These are phyloP conservation scores for Fregetta grallaria DNA, from an alignment of 2,113 vertebrate genomes.

Conservation along the genomic window DNA sequence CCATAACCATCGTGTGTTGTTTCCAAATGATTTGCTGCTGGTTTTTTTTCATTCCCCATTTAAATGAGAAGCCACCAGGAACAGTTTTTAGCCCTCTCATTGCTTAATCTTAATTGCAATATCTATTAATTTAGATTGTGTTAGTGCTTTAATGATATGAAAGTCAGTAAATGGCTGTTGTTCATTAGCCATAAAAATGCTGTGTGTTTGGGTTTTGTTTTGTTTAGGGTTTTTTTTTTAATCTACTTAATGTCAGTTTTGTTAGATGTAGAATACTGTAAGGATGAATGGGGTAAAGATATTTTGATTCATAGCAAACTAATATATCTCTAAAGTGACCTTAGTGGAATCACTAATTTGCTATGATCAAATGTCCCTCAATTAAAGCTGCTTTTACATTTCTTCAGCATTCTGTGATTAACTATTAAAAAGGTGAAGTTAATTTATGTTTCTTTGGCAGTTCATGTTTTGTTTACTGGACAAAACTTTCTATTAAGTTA, in stretches of 20 bases:
- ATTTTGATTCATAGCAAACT: conserved; percentile 38
- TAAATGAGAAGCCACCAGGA: conserved; percentile 39
- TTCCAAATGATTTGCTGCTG: neutral
- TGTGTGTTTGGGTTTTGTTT: neutral
- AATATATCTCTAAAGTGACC: conserved; percentile 36
- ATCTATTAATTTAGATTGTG: conserved; percentile 63
- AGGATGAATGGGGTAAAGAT: neutral
- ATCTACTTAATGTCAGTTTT: conserved; percentile 35
- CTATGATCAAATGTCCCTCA: conserved; percentile 21
- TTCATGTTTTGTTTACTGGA: neutral
- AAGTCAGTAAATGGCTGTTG: conserved; percentile 25
- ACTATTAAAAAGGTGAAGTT: neutral
- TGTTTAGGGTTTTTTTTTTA: neutral
- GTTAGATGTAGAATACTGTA: conserved; percentile 15
- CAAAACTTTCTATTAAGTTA: neutral
- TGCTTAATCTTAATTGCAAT: conserved; percentile 57
- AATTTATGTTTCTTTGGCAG: neutral
- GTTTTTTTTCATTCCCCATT: neutral
- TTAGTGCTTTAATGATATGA: conserved; percentile 32
- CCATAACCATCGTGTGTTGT: neutral
- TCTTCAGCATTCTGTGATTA: conserved; percentile 4
- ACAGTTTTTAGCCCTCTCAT: neutral
- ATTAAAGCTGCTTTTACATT: conserved; percentile 28
- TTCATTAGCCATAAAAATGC: conserved; percentile 46
- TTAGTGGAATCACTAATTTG: conserved; percentile 45